Evolutionary conservation across 2,888 invertebrate genomes (phyloP).

Genomic region (Biston stratarius): DNA sequence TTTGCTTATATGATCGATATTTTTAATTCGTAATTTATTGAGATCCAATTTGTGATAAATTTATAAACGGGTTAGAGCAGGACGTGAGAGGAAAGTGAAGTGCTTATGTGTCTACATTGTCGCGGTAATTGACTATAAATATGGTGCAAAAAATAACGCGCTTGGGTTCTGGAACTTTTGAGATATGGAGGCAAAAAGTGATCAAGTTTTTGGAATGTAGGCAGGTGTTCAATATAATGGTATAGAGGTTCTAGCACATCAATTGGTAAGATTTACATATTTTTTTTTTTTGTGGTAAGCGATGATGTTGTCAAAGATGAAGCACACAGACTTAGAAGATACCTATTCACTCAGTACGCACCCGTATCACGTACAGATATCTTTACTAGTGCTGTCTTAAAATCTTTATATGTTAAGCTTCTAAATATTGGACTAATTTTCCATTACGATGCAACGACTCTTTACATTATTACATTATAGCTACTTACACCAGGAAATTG

Average conservation of each 20-base stretch:
- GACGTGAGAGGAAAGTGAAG: constrained; percentile 31
- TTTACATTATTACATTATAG: background rate
- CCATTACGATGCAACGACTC: background rate
- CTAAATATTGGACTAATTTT: background rate
- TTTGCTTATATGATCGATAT: constrained; percentile 64
- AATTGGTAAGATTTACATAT: too few relatives aligned
- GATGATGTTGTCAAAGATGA: too few relatives aligned
- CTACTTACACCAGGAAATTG: constrained; percentile 30
- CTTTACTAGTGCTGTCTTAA: too few relatives aligned
- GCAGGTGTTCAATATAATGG: constrained; percentile 5
- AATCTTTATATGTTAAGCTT: background rate
- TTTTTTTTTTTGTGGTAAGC: too few relatives aligned
- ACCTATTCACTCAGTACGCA: too few relatives aligned
- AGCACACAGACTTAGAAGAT: too few relatives aligned
- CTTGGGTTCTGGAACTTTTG: background rate
- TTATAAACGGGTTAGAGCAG: background rate
- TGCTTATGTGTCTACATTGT: constrained; percentile 13
- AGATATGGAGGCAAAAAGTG: background rate
- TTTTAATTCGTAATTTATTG: constrained; percentile 64
- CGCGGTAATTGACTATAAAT: background rate
- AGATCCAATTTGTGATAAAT: constrained; percentile 45
- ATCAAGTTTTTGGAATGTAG: background rate
- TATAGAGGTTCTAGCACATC: background rate
- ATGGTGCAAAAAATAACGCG: background rate
- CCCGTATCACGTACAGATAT: too few relatives aligned